Evolutionary conservation across 2,113 vertebrate species (phyloP).

Genomic region (Daubentonia madagascariensis): DNA sequence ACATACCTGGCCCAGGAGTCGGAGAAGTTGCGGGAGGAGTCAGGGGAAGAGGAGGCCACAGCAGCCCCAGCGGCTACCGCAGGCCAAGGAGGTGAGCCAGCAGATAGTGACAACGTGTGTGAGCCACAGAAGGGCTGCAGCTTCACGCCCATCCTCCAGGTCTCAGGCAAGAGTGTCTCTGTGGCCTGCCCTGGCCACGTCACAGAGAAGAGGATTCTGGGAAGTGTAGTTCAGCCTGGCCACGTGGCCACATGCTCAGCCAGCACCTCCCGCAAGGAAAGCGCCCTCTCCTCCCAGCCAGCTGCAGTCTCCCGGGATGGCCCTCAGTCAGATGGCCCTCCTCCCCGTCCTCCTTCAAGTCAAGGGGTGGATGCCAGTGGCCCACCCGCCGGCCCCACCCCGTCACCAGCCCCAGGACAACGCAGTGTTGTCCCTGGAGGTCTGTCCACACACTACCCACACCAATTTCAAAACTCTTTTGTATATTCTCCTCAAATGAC

Average conservation of each 20-base stretch:
- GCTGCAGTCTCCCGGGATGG: neutral
- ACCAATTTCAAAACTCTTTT: rapidly evolving
- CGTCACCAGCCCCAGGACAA: neutral
- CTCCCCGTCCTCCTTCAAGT: too few species aligned
- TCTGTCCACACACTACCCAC: rapidly evolving
- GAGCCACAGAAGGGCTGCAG: neutral
- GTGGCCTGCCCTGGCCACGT: neutral
- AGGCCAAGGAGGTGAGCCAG: neutral
- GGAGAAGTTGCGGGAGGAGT: neutral
- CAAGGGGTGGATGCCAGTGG: neutral
- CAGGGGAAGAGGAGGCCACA: rapidly evolving
- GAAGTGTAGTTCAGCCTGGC: neutral
- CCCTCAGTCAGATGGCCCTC: neutral
- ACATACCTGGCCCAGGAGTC: rapidly evolving
- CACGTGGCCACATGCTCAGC: rapidly evolving
- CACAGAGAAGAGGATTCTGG: neutral
- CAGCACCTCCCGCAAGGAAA: neutral
- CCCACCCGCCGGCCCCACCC: too few species aligned
- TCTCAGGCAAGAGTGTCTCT: neutral
- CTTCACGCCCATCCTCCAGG: neutral
- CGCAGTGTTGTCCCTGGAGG: neutral
- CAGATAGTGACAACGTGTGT: rapidly evolving
- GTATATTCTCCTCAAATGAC: neutral
- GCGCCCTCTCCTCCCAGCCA: neutral
- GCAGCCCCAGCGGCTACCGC: neutral